Evolutionary conservation across 2,888 invertebrate genomes (phyloP).

Genomic region (Trissolcus brochymenae): DNA sequence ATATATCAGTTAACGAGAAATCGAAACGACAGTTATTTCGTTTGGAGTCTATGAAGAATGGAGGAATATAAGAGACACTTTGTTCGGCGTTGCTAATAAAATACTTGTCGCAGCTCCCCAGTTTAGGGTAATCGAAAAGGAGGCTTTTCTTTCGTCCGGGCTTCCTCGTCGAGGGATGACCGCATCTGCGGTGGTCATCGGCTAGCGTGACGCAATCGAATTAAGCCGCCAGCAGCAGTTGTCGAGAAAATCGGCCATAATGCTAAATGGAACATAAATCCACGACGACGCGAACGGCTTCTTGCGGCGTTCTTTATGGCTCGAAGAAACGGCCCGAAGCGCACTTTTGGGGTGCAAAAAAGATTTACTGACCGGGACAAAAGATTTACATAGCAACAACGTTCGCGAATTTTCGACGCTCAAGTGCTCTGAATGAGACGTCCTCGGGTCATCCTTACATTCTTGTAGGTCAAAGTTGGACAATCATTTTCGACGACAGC

Average conservation of each 20-base stretch:
- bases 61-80: constrained; percentile 15
- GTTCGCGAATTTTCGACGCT: constrained; percentile 25
- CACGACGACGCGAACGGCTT: constrained; percentile 42
- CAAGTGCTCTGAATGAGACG: constrained; percentile 11
- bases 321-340: constrained; percentile 41
- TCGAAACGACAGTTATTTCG: constrained; percentile 29
- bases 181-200: constrained; percentile 42
- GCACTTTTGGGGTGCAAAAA: constrained; percentile 36
- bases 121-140: too few relatives aligned
- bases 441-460: constrained; percentile 7
- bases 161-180: constrained; percentile 20
- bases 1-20: constrained; percentile 21
- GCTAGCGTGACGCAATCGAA: constrained; percentile 41
- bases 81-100: constrained; percentile 26
- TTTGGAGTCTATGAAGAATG: constrained; percentile 27
- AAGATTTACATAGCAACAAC: constrained; percentile 31
- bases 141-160: too few relatives aligned
- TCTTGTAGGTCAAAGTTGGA: constrained; percentile 5
- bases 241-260: constrained; percentile 48
- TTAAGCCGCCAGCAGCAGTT: constrained; percentile 32
- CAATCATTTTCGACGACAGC: not conserved
- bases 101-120: constrained; percentile 25
- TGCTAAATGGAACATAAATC: constrained; percentile 55
- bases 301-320: constrained; percentile 37
- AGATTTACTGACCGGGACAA: constrained; percentile 32